Evolutionary conservation across 1,140 invertebrate species (phyloP).

Genomic region (Globodera rostochiensis): DNA sequence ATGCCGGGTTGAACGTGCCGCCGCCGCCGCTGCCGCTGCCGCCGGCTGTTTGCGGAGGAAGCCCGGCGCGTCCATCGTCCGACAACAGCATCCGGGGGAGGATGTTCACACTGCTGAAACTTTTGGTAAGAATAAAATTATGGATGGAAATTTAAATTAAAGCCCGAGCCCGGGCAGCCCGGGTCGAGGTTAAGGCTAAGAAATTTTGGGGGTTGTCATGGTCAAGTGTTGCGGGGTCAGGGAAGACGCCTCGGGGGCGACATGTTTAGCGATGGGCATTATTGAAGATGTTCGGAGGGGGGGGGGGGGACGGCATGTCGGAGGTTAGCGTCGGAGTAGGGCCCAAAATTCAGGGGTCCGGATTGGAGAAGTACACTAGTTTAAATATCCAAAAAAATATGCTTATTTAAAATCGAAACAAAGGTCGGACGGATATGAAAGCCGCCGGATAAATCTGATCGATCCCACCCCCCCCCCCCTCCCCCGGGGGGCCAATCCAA

Average conservation of each 20-base stretch:
- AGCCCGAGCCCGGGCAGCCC: too few species aligned
- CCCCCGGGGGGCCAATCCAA: neutral
- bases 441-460: neutral
- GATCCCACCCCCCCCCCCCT: neutral
- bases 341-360: too few species aligned
- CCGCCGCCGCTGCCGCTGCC: constrained; percentile 5
- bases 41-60: neutral
- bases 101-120: too few species aligned
- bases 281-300: too few species aligned
- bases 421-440: neutral
- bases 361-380: too few species aligned
- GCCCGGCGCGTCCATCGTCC: neutral
- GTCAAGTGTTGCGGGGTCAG: too few species aligned
- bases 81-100: neutral
- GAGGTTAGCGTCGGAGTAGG: too few species aligned
- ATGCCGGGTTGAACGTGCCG: neutral
- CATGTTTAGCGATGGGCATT: too few species aligned
- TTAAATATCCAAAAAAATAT: neutral
- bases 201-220: too few species aligned
- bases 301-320: too few species aligned
- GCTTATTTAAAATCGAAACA: constrained; percentile 12
- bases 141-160: neutral
- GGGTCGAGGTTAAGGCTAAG: too few species aligned
- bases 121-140: neutral
- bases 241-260: too few species aligned